A percentile compares a stretch with the other conserved stretches of the same genome.
Conservation (phyloP, 1,140 invertebrate species). For the Vollenhovia emeryi region DNA sequence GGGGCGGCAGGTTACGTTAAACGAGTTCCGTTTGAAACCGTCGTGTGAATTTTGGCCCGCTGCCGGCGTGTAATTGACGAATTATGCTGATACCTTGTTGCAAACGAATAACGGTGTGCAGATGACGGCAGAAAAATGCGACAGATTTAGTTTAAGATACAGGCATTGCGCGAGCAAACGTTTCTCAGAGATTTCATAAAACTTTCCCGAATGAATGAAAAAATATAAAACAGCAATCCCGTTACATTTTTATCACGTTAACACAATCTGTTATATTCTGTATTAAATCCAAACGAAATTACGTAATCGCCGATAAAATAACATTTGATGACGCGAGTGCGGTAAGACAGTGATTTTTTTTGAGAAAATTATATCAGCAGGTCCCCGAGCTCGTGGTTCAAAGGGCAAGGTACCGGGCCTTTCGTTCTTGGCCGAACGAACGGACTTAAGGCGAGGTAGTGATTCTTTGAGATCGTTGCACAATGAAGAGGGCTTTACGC, state of each 20-base stretch:
- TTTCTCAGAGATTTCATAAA: background rate
- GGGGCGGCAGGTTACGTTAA: conserved; percentile 49
- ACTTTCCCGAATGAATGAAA: background rate
- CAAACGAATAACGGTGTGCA: conserved; percentile 42
- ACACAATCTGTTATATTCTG: background rate
- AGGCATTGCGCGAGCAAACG: background rate
- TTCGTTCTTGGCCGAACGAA: conserved; percentile 68
- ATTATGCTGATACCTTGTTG: conserved; percentile 54
- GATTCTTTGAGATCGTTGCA: conserved; percentile 81
- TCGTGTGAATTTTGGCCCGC: conserved; percentile 53
- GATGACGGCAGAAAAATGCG: background rate
- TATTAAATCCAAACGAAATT: background rate
- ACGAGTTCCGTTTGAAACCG: conserved; percentile 42
- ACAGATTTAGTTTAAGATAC: background rate
- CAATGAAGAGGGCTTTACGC: conserved; percentile 72
- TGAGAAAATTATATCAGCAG: conserved; percentile 77
- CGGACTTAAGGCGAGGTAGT: conserved; percentile 76
- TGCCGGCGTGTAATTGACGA: conserved; percentile 52
- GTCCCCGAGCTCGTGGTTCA: conserved; percentile 68
- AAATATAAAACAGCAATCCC: background rate
- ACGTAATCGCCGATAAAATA: conserved; percentile 30
- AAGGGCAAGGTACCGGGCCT: conserved; percentile 70
- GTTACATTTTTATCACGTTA: background rate
- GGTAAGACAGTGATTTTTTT: conserved; percentile 46
- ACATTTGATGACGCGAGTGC: background rate